These are phyloP conservation scores for Euplagia quadripunctaria DNA, from an alignment of 2,888 invertebrate genomes.

Conservation along the genomic window DNA sequence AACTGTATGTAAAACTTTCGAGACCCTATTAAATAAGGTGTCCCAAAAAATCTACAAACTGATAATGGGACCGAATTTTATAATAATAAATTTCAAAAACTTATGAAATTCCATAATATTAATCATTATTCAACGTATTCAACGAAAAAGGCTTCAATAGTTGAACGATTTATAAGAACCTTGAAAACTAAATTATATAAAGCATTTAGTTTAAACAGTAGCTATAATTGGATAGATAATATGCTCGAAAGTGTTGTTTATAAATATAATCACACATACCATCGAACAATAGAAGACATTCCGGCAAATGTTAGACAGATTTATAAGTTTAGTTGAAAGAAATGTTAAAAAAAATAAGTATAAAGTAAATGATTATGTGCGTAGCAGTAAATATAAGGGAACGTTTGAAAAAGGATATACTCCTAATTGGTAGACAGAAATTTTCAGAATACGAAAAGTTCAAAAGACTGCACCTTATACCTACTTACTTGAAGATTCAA, in stretches of 20 bases:
- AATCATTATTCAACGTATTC: not conserved
- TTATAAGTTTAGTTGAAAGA: slow-evolving; percentile 27
- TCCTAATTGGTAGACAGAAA: slow-evolving; percentile 40
- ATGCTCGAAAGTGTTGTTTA: slow-evolving; percentile 7
- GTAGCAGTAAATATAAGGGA: slow-evolving; percentile 36
- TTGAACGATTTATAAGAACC: slow-evolving; percentile 10
- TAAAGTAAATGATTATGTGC: slow-evolving; percentile 21
- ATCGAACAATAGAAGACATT: slow-evolving; percentile 25
- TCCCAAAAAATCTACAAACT: slow-evolving; percentile 16
- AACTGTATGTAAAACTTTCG: slow-evolving; percentile 2
- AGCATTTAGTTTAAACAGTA: slow-evolving; percentile 16
- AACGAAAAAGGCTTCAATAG: slow-evolving; percentile 1
- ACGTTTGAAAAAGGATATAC: slow-evolving; percentile 36
- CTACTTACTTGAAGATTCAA: slow-evolving; percentile 32
- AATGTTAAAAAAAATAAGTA: slow-evolving; percentile 10
- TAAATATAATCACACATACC: slow-evolving; percentile 22
- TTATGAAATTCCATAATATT: slow-evolving; percentile 25
- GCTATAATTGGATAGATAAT: slow-evolving; percentile 22
- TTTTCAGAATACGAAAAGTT: slow-evolving; percentile 36
- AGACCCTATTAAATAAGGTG: slow-evolving; percentile 8
- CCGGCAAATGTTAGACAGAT: too few species aligned
- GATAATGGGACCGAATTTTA: slow-evolving; percentile 35
- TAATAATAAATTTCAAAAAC: slow-evolving; percentile 50
- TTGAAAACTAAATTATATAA: slow-evolving; percentile 16
- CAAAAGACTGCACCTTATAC: slow-evolving; percentile 33